Evolutionary conservation across 2,797 vertebrate genomes (phyloP).

Genomic region (Tragelaphus eurycerus): DNA sequence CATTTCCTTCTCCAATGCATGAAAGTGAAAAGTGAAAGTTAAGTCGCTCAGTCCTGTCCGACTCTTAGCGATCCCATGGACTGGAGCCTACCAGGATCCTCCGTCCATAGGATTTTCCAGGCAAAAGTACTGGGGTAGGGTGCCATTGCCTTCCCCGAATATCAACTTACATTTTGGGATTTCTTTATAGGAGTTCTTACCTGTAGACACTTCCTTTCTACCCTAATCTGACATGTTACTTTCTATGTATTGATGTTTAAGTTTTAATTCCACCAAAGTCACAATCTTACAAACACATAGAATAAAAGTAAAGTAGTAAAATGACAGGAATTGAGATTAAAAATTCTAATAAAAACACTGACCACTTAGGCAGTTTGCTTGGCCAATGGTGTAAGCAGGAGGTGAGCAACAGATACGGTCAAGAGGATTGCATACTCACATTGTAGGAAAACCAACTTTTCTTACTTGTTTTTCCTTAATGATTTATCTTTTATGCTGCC

Average conservation of each 20-base stretch:
- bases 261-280: not conserved
- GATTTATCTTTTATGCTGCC: not conserved
- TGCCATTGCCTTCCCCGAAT: not conserved
- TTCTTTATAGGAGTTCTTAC: not conserved
- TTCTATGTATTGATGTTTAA: not conserved
- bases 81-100: no score
- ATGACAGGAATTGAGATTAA: not conserved
- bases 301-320: not conserved
- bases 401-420: accelerated
- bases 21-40: no score
- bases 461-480: not conserved
- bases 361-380: not conserved
- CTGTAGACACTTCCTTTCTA: not conserved
- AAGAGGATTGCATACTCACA: not conserved
- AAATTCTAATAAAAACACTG: not conserved
- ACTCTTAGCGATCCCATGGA: no score
- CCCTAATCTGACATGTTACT: not conserved
- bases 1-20: no score
- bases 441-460: not conserved
- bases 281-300: not conserved
- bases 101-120: no score
- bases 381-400: not conserved
- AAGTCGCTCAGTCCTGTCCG: no score
- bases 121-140: no score
- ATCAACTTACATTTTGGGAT: not conserved